Conservation (phyloP, 2,113 vertebrate genomes). For the Phrynosoma platyrhinos region DNA sequence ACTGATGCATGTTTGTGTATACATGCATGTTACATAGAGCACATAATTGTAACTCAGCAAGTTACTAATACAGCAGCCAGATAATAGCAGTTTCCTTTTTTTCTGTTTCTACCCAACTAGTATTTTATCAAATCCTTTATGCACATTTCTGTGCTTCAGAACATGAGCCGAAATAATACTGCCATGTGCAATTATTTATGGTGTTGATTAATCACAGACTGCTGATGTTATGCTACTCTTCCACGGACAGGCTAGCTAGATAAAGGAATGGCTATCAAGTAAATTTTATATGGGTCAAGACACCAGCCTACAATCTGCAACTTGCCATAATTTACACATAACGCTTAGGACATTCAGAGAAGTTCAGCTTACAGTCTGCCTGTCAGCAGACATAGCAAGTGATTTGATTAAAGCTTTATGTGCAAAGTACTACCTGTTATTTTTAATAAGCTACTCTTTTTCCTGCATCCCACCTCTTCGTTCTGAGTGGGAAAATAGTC, state of each 20-base stretch:
- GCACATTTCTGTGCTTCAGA: constrained; percentile 1
- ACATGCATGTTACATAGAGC: not conserved
- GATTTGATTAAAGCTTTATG: constrained; percentile 29
- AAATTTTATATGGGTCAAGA: constrained; percentile 22
- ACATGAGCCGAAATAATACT: not conserved
- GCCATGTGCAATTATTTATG: constrained; percentile 31
- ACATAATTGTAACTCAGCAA: not conserved
- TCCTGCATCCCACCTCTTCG: constrained; percentile 3
- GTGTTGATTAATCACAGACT: constrained; percentile 30
- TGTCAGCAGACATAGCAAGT: constrained; percentile 3
- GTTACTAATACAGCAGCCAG: not conserved
- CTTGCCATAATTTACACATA: constrained; percentile 23
- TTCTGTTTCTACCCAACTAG: not conserved
- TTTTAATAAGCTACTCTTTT: not conserved
- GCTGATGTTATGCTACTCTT: not conserved
- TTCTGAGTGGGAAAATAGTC: not conserved
- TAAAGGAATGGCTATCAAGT: constrained; percentile 16
- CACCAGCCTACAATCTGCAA: not conserved
- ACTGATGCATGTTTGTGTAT: constrained; percentile 8
- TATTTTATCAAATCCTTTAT: constrained; percentile 2
- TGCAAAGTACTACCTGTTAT: not conserved
- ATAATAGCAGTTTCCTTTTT: not conserved
- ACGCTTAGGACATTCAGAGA: not conserved
- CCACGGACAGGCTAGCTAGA: not conserved
- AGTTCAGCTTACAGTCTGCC: constrained; percentile 9